These are phyloP conservation scores for Synergus laeviventris DNA, from an alignment of 2,888 invertebrate species.

Conservation along the genomic window DNA sequence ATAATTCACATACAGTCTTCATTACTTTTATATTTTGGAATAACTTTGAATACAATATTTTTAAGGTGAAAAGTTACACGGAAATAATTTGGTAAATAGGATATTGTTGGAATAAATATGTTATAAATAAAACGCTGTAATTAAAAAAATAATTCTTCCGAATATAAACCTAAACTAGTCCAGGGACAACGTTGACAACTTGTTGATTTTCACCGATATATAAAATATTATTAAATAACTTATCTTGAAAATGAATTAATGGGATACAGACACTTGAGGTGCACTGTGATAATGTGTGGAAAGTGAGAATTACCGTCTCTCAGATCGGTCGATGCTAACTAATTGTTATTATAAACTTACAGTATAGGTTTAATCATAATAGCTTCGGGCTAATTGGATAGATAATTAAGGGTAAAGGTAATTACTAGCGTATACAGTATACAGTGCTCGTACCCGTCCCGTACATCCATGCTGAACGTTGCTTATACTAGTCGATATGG, in stretches of 20 bases:
- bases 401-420: conserved; percentile 76
- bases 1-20: too few relatives aligned
- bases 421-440: conserved; percentile 71
- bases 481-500: conserved; percentile 72
- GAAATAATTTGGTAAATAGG: too few relatives aligned
- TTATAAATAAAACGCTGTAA: too few relatives aligned
- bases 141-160: too few relatives aligned
- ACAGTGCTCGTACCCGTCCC: conserved; percentile 57
- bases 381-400: conserved; percentile 75
- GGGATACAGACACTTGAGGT: conserved; percentile 48
- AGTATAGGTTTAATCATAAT: conserved; percentile 75
- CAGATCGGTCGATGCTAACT: conserved; percentile 72
- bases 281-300: conserved; percentile 57
- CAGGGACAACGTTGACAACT: too few relatives aligned
- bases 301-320: conserved; percentile 69
- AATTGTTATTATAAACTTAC: conserved; percentile 77
- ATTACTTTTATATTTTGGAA: too few relatives aligned
- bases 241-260: not conserved
- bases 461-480: conserved; percentile 62
- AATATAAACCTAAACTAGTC: too few relatives aligned
- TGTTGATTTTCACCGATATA: too few relatives aligned
- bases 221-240: not conserved
- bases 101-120: too few relatives aligned
- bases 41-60: too few relatives aligned
- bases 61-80: too few relatives aligned